Evolutionary conservation across 2,113 vertebrate species (phyloP).

Genomic region (Oreochromis niloticus): DNA sequence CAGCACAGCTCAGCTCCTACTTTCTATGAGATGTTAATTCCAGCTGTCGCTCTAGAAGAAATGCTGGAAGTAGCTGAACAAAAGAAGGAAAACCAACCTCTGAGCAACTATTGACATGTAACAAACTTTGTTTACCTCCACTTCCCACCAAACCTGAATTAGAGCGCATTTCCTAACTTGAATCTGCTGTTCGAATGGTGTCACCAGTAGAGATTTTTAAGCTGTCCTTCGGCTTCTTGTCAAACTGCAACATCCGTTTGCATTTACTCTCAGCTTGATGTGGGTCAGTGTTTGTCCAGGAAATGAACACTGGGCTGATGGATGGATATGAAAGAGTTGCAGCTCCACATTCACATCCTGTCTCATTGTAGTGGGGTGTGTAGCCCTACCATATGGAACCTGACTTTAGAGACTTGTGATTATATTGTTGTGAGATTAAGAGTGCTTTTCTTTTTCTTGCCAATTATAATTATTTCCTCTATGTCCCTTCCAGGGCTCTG

Average conservation of each 20-base stretch:
- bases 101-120: not conserved
- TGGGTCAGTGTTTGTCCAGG: not conserved
- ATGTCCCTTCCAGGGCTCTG: not conserved
- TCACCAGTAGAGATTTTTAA: not conserved
- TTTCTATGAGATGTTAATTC: not conserved
- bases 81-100: conserved; percentile 22
- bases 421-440: not conserved
- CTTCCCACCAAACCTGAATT: not conserved
- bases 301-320: not conserved
- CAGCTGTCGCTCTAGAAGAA: conserved; percentile 32
- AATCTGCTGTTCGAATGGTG: not conserved
- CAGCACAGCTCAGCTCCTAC: not conserved
- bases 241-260: not conserved
- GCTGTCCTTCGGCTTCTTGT: not conserved
- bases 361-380: not conserved
- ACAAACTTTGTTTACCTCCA: not conserved
- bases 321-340: not conserved
- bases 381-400: not conserved
- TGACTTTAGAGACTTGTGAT: not conserved
- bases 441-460: not conserved
- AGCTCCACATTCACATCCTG: not conserved
- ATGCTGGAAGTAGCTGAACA: conserved; percentile 42
- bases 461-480: not conserved
- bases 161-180: not conserved
- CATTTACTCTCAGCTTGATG: not conserved